phyloP scores from a whole-genome alignment of 2,113 vertebrate genomes.

The Macquaria ambigua region DNA sequence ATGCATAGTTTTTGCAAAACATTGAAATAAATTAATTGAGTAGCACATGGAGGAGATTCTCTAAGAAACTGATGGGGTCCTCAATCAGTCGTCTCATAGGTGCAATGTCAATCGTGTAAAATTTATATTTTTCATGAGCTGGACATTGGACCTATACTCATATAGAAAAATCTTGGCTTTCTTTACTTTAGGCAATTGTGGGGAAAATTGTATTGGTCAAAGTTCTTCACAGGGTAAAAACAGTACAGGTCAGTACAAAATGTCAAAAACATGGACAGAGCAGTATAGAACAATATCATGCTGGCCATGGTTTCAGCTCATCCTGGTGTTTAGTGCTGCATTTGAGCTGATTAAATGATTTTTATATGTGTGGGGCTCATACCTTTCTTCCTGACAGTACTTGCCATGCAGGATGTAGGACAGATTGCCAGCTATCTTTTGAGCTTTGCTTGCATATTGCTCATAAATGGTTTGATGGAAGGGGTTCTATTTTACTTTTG shows the following conservation, averaged over 20 bases:
- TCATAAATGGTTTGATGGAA: neutral
- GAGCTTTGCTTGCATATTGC: neutral
- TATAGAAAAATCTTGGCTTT: neutral
- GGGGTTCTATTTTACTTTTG: neutral
- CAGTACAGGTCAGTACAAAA: neutral
- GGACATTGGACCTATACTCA: neutral
- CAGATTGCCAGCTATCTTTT: neutral
- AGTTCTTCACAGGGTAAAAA: neutral
- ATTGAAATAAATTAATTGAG: neutral
- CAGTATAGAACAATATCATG: neutral
- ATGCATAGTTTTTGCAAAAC: neutral
- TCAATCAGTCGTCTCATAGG: neutral
- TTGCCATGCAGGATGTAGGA: too few relatives aligned
- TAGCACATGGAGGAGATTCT: neutral
- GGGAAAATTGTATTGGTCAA: neutral
- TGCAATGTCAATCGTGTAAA: neutral
- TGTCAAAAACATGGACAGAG: neutral
- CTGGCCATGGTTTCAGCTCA: neutral
- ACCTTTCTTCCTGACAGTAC: neutral
- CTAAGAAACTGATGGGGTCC: neutral
- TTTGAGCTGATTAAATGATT: neutral
- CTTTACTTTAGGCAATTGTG: neutral
- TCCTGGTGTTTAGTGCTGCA: neutral
- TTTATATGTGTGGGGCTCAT: neutral
- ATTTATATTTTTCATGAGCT: neutral